phyloP scores from a whole-genome alignment of 1,140 invertebrate species.

The Aphis gossypii region DNA sequence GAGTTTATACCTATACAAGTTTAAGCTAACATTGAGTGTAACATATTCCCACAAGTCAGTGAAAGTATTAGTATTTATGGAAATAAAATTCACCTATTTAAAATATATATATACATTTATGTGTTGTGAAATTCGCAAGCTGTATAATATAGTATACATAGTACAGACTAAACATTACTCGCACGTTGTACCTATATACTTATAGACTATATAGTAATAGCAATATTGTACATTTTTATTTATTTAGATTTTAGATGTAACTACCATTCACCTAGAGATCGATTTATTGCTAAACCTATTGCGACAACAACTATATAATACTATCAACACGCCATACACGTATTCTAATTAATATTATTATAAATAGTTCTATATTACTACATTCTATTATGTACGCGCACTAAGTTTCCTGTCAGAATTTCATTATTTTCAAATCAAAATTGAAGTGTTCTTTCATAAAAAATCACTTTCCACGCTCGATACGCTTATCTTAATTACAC shows the following conservation, averaged over 20 bases:
- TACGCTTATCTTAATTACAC: background rate
- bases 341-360: background rate
- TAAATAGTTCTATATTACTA: background rate
- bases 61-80: constrained; percentile 1
- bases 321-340: background rate
- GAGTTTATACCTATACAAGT: background rate
- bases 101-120: background rate
- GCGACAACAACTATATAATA: background rate
- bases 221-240: background rate
- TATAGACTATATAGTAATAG: background rate
- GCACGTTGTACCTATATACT: background rate
- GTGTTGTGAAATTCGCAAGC: background rate
- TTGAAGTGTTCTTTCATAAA: background rate
- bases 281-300: constrained; percentile 7
- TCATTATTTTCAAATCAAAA: background rate
- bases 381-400: background rate
- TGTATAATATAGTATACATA: background rate
- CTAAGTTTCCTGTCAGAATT: background rate
- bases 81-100: constrained; percentile 14
- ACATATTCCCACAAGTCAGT: background rate
- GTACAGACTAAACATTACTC: background rate
- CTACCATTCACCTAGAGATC: background rate
- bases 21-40: background rate
- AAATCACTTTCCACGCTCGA: background rate
- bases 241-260: background rate